These are phyloP conservation scores for Leuciscus idus DNA, from an alignment of 2,113 vertebrate genomes.

Conservation along the genomic window DNA sequence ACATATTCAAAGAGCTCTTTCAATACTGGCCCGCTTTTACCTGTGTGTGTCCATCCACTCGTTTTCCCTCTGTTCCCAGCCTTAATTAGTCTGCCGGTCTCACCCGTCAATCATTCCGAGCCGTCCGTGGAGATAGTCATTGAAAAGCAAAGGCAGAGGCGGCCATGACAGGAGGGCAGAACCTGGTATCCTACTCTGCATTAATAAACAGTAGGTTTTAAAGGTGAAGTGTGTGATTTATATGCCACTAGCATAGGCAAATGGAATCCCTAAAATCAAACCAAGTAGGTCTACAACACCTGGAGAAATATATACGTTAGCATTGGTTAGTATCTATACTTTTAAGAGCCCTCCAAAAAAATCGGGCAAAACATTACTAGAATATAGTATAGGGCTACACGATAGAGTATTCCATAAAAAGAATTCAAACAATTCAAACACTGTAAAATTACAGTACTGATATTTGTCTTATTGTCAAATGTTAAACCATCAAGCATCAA, in stretches of 20 bases:
- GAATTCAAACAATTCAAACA: neutral
- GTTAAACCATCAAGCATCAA: no score
- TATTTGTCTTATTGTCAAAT: no score
- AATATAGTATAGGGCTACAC: neutral
- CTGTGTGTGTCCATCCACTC: conserved; percentile 20
- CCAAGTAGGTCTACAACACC: neutral
- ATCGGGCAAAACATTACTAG: neutral
- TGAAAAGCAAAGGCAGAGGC: conserved; percentile 29
- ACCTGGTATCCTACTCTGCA: conserved; percentile 13
- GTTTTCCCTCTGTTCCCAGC: conserved; percentile 22
- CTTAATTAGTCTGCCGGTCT: conserved; percentile 50
- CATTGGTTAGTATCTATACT: neutral
- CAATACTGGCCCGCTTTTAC: conserved; percentile 2
- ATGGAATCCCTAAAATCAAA: neutral
- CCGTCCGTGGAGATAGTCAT: conserved; percentile 27
- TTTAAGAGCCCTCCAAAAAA: neutral
- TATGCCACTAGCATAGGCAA: neutral
- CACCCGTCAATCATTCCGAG: conserved; percentile 36
- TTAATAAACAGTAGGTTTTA: conserved; percentile 10
- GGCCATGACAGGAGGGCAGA: conserved; percentile 17
- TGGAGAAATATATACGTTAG: neutral
- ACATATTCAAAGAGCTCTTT: conserved; percentile 14
- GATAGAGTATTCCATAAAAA: neutral
- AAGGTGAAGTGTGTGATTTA: conserved; percentile 18
- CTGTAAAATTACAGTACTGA: no score